Evolutionary conservation across 2,113 vertebrate genomes (phyloP), one percentile per base, ranked within the genome.

Genomic region (Dryoscopus gambensis): DNA sequence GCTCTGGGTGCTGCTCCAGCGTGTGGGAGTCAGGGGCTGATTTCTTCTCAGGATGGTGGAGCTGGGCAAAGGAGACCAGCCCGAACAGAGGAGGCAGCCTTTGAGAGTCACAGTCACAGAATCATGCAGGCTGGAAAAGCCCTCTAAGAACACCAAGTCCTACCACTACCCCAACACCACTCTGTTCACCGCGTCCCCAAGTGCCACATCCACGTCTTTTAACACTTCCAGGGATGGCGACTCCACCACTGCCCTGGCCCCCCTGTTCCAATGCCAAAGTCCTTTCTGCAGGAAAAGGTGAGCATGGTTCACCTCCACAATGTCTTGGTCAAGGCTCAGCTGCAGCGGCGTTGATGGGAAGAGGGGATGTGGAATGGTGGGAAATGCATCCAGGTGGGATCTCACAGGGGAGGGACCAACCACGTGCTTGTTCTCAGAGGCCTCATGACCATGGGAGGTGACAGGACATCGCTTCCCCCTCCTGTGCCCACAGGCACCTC

Each of bases 321-420:
- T 20, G 52, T 7, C 37, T 59, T 1, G 5, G 42, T 33, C 37
- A 27, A 52, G 55, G 81, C 63, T 60, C 35, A 44, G 84, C 28
- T 83, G 42, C 35, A 24, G 53, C 0, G 0, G 14, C 2, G 0
- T 14, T 60, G n/a, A 64, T 44, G 62, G 75, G 60, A 89, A 39
- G 27, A 49, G 19, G 35, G 50, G 68, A 37, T 56, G 82, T 44
- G 65, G 67, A 57, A 56, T 6, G 18, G 28, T 30, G 22, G 53
- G 11, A 52, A 27, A 37, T 3, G 12, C 0, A 0, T 68, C 44
- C 13, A 4, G 39, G 33, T 3, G 7, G 62, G 39, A 50, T 30
- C 42, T 60, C 50, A 35, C 46, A 44, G 23, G 0, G 2, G 7
- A 59, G 5, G 25, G 18, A 73, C 21, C 39, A 16, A 5, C 35